Base-by-base conservation (phyloP, 2,113 vertebrate species). In the Aix galericulata region DNA sequence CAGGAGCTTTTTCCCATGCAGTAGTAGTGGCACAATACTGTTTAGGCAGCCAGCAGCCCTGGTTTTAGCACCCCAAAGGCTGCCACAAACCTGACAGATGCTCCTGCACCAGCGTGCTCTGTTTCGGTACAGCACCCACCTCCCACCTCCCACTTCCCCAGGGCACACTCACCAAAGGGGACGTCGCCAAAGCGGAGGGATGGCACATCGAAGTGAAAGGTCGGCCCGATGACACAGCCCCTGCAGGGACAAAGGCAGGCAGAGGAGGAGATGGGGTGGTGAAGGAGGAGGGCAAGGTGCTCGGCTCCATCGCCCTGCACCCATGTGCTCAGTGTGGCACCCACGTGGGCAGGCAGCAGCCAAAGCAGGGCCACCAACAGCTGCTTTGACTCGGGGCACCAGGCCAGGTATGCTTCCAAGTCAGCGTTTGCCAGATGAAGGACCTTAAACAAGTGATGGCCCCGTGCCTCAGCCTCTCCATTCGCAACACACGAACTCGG, bases 181-280 rank as follows among this genome's bases (percentile, higher is more conserved):
- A 99, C 94, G 8, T 99, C 98, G 13, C 98, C 98, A 17, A 99
- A 99, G 93, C 92, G 40, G 18, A 99, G 97, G 75, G 98, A 93
- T 4, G 98, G 97, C 23, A 99, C 94, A 10, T 86, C 81, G 40
- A 99, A 99, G 88, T 98, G 97, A 69, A 99, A 98, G 3, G 98
- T 98, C 0, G 98, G 98, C 71, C 97, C 97, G 3, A 98, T 98
- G 90, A 99, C 98, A 29, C 97, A 98, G 89, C 99, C 99, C 84
- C 99, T 99, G 97, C 1, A 55, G 95, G 78, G 58, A 92, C 52
- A 78, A 72, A 90, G 12, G 91, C 3, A 48, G 79, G 46, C 72
- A 36, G 52, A 60, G 18, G 34, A 84, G 38, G 8, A 12, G 12
- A 3, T 4, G 38, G 32, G 22, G 60, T 20, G n/a, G 25, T n/a